These are phyloP conservation scores for Ophonus ardosiacus DNA, from an alignment of 2,888 invertebrate genomes.

Conservation along the genomic window DNA sequence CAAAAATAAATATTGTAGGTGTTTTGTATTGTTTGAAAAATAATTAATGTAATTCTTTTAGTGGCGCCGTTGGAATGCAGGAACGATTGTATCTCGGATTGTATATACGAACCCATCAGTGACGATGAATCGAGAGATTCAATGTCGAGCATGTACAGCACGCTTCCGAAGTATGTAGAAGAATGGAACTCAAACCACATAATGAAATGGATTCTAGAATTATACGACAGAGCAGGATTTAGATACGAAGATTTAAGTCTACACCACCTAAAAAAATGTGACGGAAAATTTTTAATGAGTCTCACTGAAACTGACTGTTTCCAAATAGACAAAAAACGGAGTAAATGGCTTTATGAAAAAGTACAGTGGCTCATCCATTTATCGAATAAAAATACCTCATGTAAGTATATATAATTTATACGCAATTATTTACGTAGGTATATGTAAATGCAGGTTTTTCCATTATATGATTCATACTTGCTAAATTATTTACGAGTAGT, in stretches of 20 bases:
- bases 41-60: neutral
- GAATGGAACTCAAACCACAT: conserved; percentile 23
- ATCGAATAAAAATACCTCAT: conserved; percentile 5
- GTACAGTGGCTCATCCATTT: neutral
- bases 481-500: conserved; percentile 7
- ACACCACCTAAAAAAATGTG: conserved; percentile 75
- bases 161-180: neutral
- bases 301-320: conserved; percentile 74
- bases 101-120: neutral
- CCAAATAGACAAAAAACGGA: conserved; percentile 38
- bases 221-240: conserved; percentile 7
- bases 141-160: neutral
- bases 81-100: neutral
- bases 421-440: neutral
- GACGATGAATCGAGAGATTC: conserved; percentile 1
- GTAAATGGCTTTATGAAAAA: conserved; percentile 31
- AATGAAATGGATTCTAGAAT: conserved; percentile 23
- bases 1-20: neutral
- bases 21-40: neutral
- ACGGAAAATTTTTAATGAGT: conserved; percentile 74
- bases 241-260: conserved; percentile 75
- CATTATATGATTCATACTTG: neutral
- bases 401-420: conserved; percentile 5
- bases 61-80: neutral
- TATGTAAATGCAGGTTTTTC: conserved; percentile 23